Conservation (phyloP, 2,113 vertebrate genomes). For the Chloebia gouldiae region DNA sequence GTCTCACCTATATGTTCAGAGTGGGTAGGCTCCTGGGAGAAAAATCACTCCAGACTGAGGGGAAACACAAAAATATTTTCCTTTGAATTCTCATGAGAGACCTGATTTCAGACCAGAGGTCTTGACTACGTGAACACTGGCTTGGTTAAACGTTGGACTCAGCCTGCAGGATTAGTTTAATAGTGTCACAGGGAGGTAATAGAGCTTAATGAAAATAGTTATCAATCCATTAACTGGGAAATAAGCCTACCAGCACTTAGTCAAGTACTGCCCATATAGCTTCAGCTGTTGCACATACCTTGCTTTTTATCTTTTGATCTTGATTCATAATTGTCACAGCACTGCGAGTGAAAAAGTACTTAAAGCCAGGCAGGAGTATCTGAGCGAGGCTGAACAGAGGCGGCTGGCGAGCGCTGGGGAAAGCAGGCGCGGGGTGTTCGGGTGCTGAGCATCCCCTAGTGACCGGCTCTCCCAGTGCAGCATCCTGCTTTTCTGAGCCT, state of each 20-base stretch:
- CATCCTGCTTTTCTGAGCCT: neutral
- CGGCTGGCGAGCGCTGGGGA: neutral
- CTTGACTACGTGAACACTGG: neutral
- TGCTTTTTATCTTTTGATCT: neutral
- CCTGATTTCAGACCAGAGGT: neutral
- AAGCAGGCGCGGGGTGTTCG: neutral
- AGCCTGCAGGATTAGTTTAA: neutral
- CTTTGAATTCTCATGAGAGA: neutral
- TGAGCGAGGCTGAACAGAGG: neutral
- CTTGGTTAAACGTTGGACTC: neutral
- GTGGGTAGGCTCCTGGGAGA: neutral
- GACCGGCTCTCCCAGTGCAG: neutral
- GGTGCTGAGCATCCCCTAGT: conserved; percentile 57
- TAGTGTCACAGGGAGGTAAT: neutral
- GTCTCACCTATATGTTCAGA: conserved; percentile 20
- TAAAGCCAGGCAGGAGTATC: neutral
- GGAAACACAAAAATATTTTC: neutral
- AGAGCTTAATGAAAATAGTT: neutral
- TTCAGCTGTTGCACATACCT: neutral
- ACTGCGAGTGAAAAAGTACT: neutral
- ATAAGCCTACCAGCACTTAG: neutral
- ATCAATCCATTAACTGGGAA: neutral
- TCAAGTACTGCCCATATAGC: neutral
- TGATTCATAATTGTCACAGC: neutral
- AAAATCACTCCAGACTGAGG: neutral